Percentiles rank a stretch among this genome's conserved stretches.
Evolutionary conservation across 2,113 vertebrate genomes (phyloP).

Genomic region (Dipodomys ordii): DNA sequence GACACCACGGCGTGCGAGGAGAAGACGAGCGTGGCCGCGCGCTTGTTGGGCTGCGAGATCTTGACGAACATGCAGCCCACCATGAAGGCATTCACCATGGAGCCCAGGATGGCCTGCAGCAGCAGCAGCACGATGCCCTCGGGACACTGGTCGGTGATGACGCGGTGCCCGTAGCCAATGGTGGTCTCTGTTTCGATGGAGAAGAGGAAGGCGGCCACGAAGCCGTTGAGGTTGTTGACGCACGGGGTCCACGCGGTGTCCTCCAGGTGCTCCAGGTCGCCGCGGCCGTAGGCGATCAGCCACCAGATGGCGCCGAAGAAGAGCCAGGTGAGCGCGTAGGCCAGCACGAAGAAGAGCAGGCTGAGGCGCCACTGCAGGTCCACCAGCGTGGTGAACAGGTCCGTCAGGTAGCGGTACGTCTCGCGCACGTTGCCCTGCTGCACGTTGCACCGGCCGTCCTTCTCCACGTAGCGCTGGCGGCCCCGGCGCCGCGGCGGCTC

Average conservation of each 20-base stretch:
- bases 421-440: slow-evolving; percentile 96
- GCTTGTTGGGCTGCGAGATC: slow-evolving; percentile 94
- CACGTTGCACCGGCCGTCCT: slow-evolving; percentile 97
- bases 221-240: slow-evolving; percentile 97
- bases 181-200: slow-evolving; percentile 99
- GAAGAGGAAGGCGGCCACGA: slow-evolving; percentile 97
- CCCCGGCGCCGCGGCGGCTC: slow-evolving; percentile 78
- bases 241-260: slow-evolving; percentile 96
- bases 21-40: slow-evolving; percentile 93
- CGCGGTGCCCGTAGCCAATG: slow-evolving; percentile 96
- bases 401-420: slow-evolving; percentile 97
- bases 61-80: slow-evolving; percentile 95
- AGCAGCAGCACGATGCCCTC: slow-evolving; percentile 96
- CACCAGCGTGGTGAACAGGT: slow-evolving; percentile 98
- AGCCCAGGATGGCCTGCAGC: slow-evolving; percentile 97
- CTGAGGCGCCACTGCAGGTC: slow-evolving; percentile 98
- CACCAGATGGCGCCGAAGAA: slow-evolving; percentile 99
- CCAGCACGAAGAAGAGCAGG: slow-evolving; percentile 97
- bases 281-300: slow-evolving; percentile 96
- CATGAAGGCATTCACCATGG: slow-evolving; percentile 99
- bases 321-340: slow-evolving; percentile 97
- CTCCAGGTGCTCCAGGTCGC: slow-evolving; percentile 96
- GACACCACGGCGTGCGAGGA: slow-evolving; percentile 93
- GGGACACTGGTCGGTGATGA: slow-evolving; percentile 97
- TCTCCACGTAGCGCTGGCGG: slow-evolving; percentile 97